phyloP scores from a whole-genome alignment of 1,140 invertebrate species.

The Grapholita molesta region DNA sequence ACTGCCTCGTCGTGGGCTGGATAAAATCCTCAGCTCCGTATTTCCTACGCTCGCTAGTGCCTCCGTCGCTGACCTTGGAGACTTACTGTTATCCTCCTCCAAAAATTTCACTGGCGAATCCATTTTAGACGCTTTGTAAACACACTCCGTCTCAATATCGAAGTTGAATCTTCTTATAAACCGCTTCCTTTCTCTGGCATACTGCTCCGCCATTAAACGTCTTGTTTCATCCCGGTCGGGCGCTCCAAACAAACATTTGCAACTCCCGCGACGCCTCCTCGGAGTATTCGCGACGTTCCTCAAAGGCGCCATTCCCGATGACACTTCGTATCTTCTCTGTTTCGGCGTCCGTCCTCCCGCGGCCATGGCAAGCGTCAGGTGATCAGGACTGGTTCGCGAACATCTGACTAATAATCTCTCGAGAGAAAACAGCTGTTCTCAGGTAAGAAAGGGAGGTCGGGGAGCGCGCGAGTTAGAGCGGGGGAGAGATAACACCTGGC shows the following conservation, averaged over 20 bases:
- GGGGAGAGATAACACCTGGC: slow-evolving; percentile 64
- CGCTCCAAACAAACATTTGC: slow-evolving; percentile 68
- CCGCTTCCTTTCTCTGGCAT: slow-evolving; percentile 62
- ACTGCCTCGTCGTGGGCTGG: slow-evolving; percentile 53
- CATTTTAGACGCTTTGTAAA: slow-evolving; percentile 56
- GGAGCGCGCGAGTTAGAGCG: slow-evolving; percentile 42
- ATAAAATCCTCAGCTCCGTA: slow-evolving; percentile 59
- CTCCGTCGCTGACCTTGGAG: slow-evolving; percentile 54
- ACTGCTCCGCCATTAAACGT: slow-evolving; percentile 65
- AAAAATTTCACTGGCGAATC: slow-evolving; percentile 69
- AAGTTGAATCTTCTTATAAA: slow-evolving; percentile 71
- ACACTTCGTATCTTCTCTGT: slow-evolving; percentile 64
- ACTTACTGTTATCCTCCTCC: slow-evolving; percentile 61
- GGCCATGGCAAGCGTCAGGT: slow-evolving; percentile 67
- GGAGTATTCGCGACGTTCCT: slow-evolving; percentile 53
- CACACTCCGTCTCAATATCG: slow-evolving; percentile 63
- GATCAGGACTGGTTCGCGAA: slow-evolving; percentile 68
- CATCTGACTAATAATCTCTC: slow-evolving; percentile 74
- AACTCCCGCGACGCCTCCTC: slow-evolving; percentile 63
- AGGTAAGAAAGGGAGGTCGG: slow-evolving; percentile 50
- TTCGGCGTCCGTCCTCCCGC: slow-evolving; percentile 68
- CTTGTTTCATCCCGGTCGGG: slow-evolving; percentile 67
- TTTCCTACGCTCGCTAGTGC: slow-evolving; percentile 63
- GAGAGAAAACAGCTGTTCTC: slow-evolving; percentile 75
- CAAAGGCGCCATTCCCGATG: slow-evolving; percentile 50